Base-by-base conservation (phyloP, 2,888 invertebrate genomes). In the Cyrtodaria siliqua region DNA sequence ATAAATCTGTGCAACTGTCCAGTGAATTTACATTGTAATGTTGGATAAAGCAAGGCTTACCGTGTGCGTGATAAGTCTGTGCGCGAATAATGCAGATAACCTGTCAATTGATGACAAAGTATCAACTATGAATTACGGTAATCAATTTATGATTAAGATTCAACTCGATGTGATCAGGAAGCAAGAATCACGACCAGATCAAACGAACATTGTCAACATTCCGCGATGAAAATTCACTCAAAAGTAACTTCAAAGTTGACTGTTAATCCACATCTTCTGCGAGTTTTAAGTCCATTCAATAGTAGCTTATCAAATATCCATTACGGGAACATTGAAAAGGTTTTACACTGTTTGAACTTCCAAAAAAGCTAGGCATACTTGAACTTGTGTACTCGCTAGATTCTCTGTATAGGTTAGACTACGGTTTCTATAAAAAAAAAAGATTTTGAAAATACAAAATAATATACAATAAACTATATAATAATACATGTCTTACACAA, bases 131-230 rank as follows among this genome's bases (percentile, higher is more conserved):
- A 50, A 57, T 69, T 64, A 57, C 47, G 60, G 72, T 72, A 61
- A 80, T 80, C 70, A 76, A 69, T 61, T 76, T 60, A 50, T 69
- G 71, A 64, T 79, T 79, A 71, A 56, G 71, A 67, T 50, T 52
- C 60, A 29, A 47, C 59, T 60, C 16, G 14, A 20, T 18, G 52
- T 16, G 52, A 52, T 20, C 16, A 8, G 26, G 12, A 52, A 47
- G n/a, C 42, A 38, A 23, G 44, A 50, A 33, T 49, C 50, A 47
- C 27, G 33, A 56, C 57, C 49, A 78, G 69, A 78, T 78, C 78
- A 78, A 78, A 77, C 59, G 56, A 12, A 8, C 62, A 61, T 55
- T 64, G 75, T 70, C 33, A 42, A 44, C 53, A 44, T 60, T 55
- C 63, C 50, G 47, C 2, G 55, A 38, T 69, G 72, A 78, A 72